A percentile compares a stretch with the other conserved stretches of the same genome.
Evolutionary conservation across 2,113 vertebrate genomes (phyloP).

Genomic region (Chinchilla lanigera): DNA sequence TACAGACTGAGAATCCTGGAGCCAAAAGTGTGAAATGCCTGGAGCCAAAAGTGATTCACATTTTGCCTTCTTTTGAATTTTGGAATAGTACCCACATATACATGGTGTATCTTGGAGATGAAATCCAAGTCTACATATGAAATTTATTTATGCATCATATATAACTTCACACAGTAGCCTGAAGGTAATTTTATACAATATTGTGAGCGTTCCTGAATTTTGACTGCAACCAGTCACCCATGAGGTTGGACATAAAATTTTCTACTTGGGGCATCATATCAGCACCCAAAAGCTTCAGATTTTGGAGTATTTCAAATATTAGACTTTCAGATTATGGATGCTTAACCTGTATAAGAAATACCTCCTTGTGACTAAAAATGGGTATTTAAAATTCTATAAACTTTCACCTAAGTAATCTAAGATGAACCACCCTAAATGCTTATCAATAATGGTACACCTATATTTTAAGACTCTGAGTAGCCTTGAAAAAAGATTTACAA

Average conservation of each 20-base stretch:
- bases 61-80: not conserved
- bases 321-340: not conserved
- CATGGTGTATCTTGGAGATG: not conserved
- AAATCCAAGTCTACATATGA: not conserved
- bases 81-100: not conserved
- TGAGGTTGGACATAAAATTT: not conserved
- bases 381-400: slow-evolving; percentile 24
- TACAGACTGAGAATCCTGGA: not conserved
- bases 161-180: not conserved
- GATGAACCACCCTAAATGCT: slow-evolving; percentile 17
- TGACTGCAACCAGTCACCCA: not conserved
- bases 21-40: not conserved
- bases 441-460: not conserved
- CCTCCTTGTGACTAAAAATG: not conserved
- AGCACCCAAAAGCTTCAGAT: not conserved
- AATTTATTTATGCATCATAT: not conserved
- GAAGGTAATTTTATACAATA: not conserved
- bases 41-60: not conserved
- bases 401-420: not conserved
- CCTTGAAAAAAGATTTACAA: not conserved
- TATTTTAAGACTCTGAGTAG: slow-evolving; percentile 17
- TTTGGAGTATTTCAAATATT: slow-evolving; percentile 12
- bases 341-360: not conserved
- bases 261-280: not conserved
- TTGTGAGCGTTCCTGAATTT: not conserved